Conservation (phyloP, 2,888 invertebrate genomes). For the Latrodectus hesperus region DNA sequence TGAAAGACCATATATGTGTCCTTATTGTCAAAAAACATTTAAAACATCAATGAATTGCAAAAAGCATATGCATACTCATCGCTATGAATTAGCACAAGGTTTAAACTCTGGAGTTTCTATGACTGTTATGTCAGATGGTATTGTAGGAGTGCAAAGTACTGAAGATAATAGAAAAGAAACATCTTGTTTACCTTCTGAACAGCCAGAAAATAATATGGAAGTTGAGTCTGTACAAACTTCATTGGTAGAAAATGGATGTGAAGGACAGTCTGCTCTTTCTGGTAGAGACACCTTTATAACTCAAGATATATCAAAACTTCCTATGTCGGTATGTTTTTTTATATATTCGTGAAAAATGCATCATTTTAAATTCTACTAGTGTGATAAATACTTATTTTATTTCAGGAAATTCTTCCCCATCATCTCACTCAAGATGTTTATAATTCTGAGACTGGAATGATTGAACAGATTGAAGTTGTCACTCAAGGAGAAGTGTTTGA, state of each 20-base stretch:
- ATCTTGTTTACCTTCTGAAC: neutral
- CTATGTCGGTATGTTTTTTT: conserved; percentile 3
- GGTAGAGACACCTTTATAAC: neutral
- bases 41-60: conserved; percentile 80
- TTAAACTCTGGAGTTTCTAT: conserved; percentile 47
- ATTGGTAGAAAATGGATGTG: neutral
- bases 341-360: too few species aligned
- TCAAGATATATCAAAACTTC: conserved; percentile 7
- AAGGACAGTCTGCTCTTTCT: conserved; percentile 19
- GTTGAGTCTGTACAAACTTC: conserved; percentile 4
- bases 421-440: conserved; percentile 74
- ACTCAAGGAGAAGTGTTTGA: conserved; percentile 33
- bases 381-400: neutral
- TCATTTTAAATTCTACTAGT: neutral
- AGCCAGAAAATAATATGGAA: conserved; percentile 10
- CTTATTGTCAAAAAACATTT: conserved; percentile 80
- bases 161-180: conserved; percentile 6
- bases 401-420: conserved; percentile 71
- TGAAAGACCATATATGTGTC: conserved; percentile 79
- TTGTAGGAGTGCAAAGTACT: neutral
- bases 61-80: conserved; percentile 81
- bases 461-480: conserved; percentile 54
- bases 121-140: conserved; percentile 48
- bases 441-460: conserved; percentile 58
- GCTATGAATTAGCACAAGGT: conserved; percentile 72